Conservation (phyloP, 2,113 vertebrate genomes). For the Phasianus colchicus region DNA sequence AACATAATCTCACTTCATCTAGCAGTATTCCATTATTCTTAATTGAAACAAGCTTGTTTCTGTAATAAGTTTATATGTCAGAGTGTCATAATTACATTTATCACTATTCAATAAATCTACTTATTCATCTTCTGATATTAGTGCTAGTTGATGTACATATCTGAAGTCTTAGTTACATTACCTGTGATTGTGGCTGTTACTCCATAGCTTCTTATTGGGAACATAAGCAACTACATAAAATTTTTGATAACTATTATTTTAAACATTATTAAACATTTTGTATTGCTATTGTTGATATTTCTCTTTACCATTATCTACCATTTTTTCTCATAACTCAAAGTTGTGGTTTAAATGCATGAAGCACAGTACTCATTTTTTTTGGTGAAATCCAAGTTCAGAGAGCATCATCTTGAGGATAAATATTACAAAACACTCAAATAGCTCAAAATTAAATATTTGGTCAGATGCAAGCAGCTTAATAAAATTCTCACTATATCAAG, state of each 20-base stretch:
- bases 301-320: neutral
- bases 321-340: neutral
- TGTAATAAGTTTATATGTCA: neutral
- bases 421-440: neutral
- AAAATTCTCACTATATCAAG: neutral
- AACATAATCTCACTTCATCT: neutral
- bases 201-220: neutral
- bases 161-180: neutral
- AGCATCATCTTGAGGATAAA: neutral
- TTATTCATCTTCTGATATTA: neutral
- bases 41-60: slow-evolving; percentile 4
- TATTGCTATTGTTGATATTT: neutral
- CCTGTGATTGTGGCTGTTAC: neutral
- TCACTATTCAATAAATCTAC: neutral
- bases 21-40: neutral
- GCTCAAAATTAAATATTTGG: neutral
- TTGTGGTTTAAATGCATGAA: neutral
- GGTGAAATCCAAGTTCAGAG: neutral
- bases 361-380: neutral
- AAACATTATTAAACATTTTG: neutral
- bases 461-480: neutral
- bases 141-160: neutral
- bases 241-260: neutral
- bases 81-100: slow-evolving; percentile 6
- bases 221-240: neutral